Base-by-base conservation (phyloP, 23 tunicate genomes). In the Styela clava region DNA sequence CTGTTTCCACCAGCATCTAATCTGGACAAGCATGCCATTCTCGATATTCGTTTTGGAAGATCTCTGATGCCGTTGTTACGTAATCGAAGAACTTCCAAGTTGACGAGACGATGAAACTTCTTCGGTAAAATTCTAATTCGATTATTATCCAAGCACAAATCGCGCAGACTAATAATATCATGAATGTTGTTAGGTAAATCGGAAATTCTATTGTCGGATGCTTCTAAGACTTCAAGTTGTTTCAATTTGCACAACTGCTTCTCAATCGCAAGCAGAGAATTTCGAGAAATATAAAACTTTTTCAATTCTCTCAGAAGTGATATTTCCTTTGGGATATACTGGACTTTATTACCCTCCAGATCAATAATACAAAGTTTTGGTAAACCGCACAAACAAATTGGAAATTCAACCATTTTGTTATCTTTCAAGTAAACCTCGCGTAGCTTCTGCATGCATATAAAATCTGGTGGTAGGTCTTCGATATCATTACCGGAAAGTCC, bases 1-100 rank as follows among this genome's bases (percentile, higher is more conserved):
- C 88, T 92, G 85, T 92, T 92, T 20, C 91, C 90, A 34, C 94
- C 76, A 22, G 79, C 89, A 69, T 93, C 98, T 63, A 93, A 74
- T 32, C 26, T 68, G 32, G 74, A 68, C 65, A 93, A 69, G 12
- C 79, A 63, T n/a, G 74, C 76, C 30, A 87, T 68, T 30, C 93
- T 62, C 2, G 92, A 88, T 28, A 93, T 93, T 76, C 93, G 68
- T 61, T 88, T 93, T 24, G 98, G 98, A 33, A 93, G 36, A 56
- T 27, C 30, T 61, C 69, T 78, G 28, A 93, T 37, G 23, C 56
- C 44, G 82, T 93, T 93, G 69, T 84, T 87, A 51, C 89, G 92
- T 52, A 93, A 61, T 33, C 81, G 88, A 32, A 93, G 71, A 56
- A 78, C 89, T 7, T 79, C 86, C 71, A 93, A 34, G 26, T 63